phyloP scores from a whole-genome alignment of 2,113 vertebrate species.

The Pelecanoides urinatrix region DNA sequence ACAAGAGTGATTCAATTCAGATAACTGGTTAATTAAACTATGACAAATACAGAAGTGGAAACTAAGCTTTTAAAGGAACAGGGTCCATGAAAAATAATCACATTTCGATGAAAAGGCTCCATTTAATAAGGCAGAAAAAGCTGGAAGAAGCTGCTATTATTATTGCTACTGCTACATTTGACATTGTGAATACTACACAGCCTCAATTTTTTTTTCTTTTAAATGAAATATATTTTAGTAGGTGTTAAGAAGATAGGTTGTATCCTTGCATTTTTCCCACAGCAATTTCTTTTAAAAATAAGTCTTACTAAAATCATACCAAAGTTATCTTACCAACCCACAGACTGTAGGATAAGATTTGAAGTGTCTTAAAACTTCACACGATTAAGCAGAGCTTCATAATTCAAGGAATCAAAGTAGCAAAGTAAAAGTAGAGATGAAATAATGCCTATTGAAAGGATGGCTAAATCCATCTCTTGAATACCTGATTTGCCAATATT shows the following conservation, averaged over 20 bases:
- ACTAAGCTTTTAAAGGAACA: conserved; percentile 4
- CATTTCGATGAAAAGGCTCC: not conserved
- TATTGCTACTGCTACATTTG: not conserved
- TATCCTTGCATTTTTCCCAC: not conserved
- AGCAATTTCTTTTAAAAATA: not conserved
- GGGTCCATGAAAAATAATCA: not conserved
- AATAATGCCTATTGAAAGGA: not conserved
- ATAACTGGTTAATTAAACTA: conserved; percentile 40
- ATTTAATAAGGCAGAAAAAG: not conserved
- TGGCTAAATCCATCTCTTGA: not conserved
- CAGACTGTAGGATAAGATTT: not conserved
- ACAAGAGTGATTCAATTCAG: not conserved
- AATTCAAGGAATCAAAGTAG: not conserved
- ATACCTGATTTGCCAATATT: not conserved
- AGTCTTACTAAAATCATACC: not conserved
- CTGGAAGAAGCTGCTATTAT: not conserved
- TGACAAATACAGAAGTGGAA: not conserved
- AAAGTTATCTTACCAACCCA: not conserved
- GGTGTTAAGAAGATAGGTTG: not conserved
- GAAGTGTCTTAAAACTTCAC: not conserved
- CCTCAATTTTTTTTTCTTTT: not conserved
- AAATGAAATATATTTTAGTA: not conserved
- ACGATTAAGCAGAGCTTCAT: not conserved
- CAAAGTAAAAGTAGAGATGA: not conserved
- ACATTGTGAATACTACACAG: not conserved